Base-by-base conservation (phyloP, 2,888 invertebrate species). In the Cactoblastis cactorum region DNA sequence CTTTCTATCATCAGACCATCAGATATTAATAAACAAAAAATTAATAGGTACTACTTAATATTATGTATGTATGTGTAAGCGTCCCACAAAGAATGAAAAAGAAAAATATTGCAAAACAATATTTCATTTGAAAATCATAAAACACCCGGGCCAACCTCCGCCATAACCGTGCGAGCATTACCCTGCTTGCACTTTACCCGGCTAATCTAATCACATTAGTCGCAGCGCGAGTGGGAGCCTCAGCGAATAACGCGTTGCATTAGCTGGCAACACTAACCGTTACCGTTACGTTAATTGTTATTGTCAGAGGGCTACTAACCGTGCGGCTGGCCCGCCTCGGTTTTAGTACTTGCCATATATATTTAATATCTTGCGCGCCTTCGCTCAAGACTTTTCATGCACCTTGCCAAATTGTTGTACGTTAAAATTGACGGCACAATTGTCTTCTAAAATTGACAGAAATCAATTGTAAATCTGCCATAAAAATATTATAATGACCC, bases 201-300 rank as follows among this genome's bases (percentile, higher is more conserved):
- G 28, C 15, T 43, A 41, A 49, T 18, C 33, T 39, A 49, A 49
- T 49, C 4, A 41, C 41, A 41, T 49, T 49, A 43, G 45, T 48
- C 47, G 46, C 45, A 15, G 8, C 39, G 45, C 46, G 49, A 45
- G 46, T 33, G 46, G 35, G 14, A 32, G 24, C 35, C 45, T 14
- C 51, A 51, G 39, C 33, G 19, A 71, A 79, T 81, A 76, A 76
- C 71, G 67, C 59, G 74, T 65, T 76, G 74, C 80, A 81, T 85
- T 83, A 81, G 79, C 73, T 72, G 72, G 60, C 61, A 67, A 70
- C 77, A 68, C 70, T 81, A 77, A 80, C 74, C 77, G 78, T 80
- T 78, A 81, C 68, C 72, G 58, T 74, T 84, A 83, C 22, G 69
- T 74, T 84, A 83, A 86, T 77, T 81, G 83, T 83, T 85, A 84